Evolutionary conservation across 2,797 vertebrate species (phyloP), one percentile per base, ranked within the genome.

Genomic region (Masticophis lateralis): DNA sequence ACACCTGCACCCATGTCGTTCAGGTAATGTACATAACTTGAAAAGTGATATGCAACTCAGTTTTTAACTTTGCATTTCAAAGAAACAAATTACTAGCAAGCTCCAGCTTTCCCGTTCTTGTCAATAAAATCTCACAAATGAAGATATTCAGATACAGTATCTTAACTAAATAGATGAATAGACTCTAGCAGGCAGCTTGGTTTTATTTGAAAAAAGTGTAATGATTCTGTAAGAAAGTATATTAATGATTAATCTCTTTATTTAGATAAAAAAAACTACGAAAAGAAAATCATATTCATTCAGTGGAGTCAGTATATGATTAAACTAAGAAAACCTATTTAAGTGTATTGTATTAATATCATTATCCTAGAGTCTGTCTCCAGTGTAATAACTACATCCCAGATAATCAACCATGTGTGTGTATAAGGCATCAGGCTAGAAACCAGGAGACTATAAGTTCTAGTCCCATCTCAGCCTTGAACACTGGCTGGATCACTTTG

Each of bases 201-300:
- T 93, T 95, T 93, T 94, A 94, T 94, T 95, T 92, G 95, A 95
- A 96, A 96, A 93, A 43, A 92, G 90, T 91, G 43, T 74, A 88
- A 87, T 92, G 57, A 43, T 94, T 53, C 91, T 95, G 92, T 92
- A 95, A 94, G 95, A 93, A 93, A 96, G 95, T 94, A 95, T 86
- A 89, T 87, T 22, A 91, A 94, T 94, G 96, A 96, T 96, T 93
- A 95, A 96, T 96, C 87, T 95, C 95, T 96, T 95, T 94, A 95
- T 96, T 83, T 92, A 66, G 89, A 92, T 0, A 94, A 96, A 94
- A 95, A 93, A 47, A 86, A 32, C 32, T 87, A 89, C 22, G 12
- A 56, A 88, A 96, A 96, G 95, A 86, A 55, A 93, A 89, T 28
- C 94, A 96, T 94, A 90, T 89, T 83, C 91, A 93, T 95, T 92